Percentiles rank a stretch among this genome's conserved stretches.
These are phyloP conservation scores for Eilema sororculum DNA, from an alignment of 2,888 invertebrate genomes.

Conservation along the genomic window DNA sequence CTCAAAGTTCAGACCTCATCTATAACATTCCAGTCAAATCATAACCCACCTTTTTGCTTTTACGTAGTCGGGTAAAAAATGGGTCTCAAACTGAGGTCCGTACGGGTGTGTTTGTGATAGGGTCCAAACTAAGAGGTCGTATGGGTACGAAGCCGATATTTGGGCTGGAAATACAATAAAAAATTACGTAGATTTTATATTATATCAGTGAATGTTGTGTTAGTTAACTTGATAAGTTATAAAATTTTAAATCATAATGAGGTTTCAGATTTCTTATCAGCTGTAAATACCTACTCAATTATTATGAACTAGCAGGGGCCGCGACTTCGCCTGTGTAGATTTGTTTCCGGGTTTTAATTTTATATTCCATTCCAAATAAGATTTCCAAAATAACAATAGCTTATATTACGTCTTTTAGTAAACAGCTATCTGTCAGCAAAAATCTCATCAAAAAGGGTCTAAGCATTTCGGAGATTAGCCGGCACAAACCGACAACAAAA, in stretches of 20 bases:
- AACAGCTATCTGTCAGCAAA: background rate
- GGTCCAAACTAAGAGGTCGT: too few relatives aligned
- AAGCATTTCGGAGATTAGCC: too few relatives aligned
- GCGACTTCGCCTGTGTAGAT: background rate
- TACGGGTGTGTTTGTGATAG: too few relatives aligned
- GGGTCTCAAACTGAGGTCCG: too few relatives aligned
- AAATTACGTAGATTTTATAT: constrained; percentile 3
- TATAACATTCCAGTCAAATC: too few relatives aligned
- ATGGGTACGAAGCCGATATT: background rate
- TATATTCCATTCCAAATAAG: too few relatives aligned
- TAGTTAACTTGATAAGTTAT: constrained; percentile 48
- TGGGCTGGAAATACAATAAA: background rate
- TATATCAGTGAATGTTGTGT: constrained; percentile 37
- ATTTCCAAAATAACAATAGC: too few relatives aligned
- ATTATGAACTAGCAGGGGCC: background rate
- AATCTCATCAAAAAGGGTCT: background rate
- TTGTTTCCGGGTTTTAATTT: background rate
- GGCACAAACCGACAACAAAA: background rate
- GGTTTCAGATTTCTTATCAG: constrained; percentile 27
- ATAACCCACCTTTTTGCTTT: too few relatives aligned
- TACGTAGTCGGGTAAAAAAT: too few relatives aligned
- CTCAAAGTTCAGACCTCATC: too few relatives aligned
- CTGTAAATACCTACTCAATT: constrained; percentile 17
- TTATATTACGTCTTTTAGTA: too few relatives aligned
- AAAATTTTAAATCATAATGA: constrained; percentile 27